Conservation (phyloP, 2,888 invertebrate species). For the Eledona agricola region DNA sequence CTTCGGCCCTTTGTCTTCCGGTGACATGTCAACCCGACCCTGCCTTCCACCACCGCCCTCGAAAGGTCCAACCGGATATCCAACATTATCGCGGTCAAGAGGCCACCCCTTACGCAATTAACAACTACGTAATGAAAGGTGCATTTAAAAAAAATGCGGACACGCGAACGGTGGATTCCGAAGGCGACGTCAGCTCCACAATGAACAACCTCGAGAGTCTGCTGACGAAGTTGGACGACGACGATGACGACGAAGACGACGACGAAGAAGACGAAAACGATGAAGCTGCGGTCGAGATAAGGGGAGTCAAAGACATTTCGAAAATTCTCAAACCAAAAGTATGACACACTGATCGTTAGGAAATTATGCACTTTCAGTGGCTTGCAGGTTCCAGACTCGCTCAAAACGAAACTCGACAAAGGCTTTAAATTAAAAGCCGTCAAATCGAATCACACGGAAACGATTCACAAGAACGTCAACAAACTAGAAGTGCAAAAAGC, state of each 20-base stretch:
- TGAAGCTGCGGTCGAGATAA: constrained; percentile 18
- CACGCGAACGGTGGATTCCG: constrained; percentile 37
- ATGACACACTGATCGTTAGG: constrained; percentile 11
- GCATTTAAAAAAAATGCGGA: constrained; percentile 8
- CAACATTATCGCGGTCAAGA: constrained; percentile 27
- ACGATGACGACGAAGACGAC: constrained; percentile 20
- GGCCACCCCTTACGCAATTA: constrained; percentile 23
- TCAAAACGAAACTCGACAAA: constrained; percentile 40
- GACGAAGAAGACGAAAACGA: constrained; percentile 25
- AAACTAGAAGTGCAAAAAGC: constrained; percentile 25
- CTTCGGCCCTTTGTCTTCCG: constrained; percentile 56
- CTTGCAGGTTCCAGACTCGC: constrained; percentile 36
- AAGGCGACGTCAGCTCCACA: constrained; percentile 41
- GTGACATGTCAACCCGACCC: constrained; percentile 56
- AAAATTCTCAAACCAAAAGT: constrained; percentile 49
- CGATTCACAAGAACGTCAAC: constrained; percentile 11
- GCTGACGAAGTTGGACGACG: constrained; percentile 39
- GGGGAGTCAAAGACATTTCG: constrained; percentile 37
- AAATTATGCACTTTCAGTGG: not conserved
- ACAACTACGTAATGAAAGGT: constrained; percentile 26
- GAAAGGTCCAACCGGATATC: constrained; percentile 32
- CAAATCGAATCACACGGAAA: constrained; percentile 13
- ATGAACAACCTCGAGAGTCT: constrained; percentile 39
- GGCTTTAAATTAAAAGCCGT: constrained; percentile 26
- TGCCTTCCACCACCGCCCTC: constrained; percentile 41